Conservation (phyloP, 1,140 invertebrate genomes). For the Gryon sp. region DNA sequence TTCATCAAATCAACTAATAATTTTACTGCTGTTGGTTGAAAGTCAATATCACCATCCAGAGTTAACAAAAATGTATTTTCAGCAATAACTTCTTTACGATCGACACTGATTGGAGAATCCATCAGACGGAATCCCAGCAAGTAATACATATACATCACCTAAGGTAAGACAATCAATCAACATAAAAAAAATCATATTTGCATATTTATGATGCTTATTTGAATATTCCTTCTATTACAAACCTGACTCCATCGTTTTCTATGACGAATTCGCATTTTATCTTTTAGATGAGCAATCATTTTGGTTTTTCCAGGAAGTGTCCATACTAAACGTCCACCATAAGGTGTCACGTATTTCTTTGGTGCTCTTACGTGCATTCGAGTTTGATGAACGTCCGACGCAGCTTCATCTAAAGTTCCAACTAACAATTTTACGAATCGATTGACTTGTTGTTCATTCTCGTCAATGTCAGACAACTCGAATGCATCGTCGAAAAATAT, state of each 20-base stretch:
- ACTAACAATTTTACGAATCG: slow-evolving; percentile 97
- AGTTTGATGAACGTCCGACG: slow-evolving; percentile 96
- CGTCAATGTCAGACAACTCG: slow-evolving; percentile 96
- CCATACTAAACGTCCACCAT: slow-evolving; percentile 96
- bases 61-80: slow-evolving; percentile 98
- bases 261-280: slow-evolving; percentile 97
- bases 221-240: slow-evolving; percentile 5
- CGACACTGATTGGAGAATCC: slow-evolving; percentile 95
- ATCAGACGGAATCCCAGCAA: slow-evolving; percentile 95
- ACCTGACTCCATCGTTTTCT: slow-evolving; percentile 95
- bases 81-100: slow-evolving; percentile 95
- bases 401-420: slow-evolving; percentile 95
- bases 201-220: too few species aligned
- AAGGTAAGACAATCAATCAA: neutral
- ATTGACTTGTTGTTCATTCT: slow-evolving; percentile 96
- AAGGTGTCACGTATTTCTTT: slow-evolving; percentile 95
- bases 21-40: slow-evolving; percentile 96
- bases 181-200: too few species aligned
- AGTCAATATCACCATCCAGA: slow-evolving; percentile 98
- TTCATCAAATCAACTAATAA: slow-evolving; percentile 98
- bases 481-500: slow-evolving; percentile 99
- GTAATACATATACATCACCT: slow-evolving; percentile 99
- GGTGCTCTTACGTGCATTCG: slow-evolving; percentile 93
- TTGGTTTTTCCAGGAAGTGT: slow-evolving; percentile 98
- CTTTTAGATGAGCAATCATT: slow-evolving; percentile 98